Percentiles rank a stretch among this genome's conserved stretches.
Conservation (phyloP, 2,113 vertebrate species). For the Poeciliopsis turrubarensis region DNA sequence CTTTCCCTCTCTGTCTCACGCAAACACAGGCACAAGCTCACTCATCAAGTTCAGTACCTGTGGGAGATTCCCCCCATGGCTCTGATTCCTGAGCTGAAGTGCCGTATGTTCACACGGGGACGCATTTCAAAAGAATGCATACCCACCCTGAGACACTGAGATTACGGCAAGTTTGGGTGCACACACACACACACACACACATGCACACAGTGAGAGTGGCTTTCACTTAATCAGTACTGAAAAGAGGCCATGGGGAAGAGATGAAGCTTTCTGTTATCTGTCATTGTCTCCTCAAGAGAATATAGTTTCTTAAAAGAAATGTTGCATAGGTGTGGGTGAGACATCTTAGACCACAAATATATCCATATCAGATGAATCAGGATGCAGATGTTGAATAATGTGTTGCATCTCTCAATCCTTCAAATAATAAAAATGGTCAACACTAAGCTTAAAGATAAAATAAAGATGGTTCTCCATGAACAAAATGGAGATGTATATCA, state of each 20-base stretch:
- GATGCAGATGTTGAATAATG: background rate
- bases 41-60: conserved; percentile 58
- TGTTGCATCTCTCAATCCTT: background rate
- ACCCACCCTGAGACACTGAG: conserved; percentile 6
- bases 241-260: conserved; percentile 40
- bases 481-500: too few species aligned
- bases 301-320: conserved; percentile 37
- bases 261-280: conserved; percentile 45
- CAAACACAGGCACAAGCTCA: conserved; percentile 30
- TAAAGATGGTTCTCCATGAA: too few species aligned
- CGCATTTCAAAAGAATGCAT: conserved; percentile 34
- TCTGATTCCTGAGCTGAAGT: conserved; percentile 53
- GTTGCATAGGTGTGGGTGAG: conserved; percentile 20
- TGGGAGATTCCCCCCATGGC: conserved; percentile 61
- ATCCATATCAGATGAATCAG: background rate
- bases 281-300: conserved; percentile 26
- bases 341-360: conserved; percentile 6
- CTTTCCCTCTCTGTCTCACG: conserved; percentile 41
- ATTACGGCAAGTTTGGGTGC: conserved; percentile 10
- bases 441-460: too few species aligned
- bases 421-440: too few species aligned
- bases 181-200: conserved; percentile 16
- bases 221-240: conserved; percentile 56
- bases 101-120: conserved; percentile 24
- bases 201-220: background rate